Evolutionary conservation across 2,888 invertebrate species (phyloP).

Genomic region (Caenorhabditis sinica): DNA sequence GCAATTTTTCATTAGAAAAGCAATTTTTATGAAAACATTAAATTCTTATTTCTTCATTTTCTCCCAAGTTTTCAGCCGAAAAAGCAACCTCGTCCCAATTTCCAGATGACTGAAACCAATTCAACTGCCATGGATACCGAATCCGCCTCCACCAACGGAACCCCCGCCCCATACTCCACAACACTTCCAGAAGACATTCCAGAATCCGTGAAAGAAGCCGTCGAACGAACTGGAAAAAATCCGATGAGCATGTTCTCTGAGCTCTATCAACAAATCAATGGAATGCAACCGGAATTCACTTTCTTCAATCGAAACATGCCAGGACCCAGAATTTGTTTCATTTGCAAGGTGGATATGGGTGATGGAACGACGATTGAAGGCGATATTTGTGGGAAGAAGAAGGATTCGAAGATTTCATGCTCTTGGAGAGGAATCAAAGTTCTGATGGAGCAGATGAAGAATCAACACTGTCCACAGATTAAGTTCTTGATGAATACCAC

Average conservation of each 20-base stretch:
- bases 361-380: constrained; percentile 17
- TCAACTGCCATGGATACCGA: too few relatives aligned
- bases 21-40: too few relatives aligned
- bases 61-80: too few relatives aligned
- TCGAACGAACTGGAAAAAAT: constrained; percentile 61
- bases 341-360: constrained; percentile 29
- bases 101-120: too few relatives aligned
- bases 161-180: too few relatives aligned
- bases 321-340: constrained; percentile 24
- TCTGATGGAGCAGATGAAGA: constrained; percentile 4
- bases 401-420: constrained; percentile 59
- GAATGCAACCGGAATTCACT: background rate
- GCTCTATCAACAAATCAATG: constrained; percentile 38
- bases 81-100: too few relatives aligned
- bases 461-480: constrained; percentile 23
- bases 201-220: constrained; percentile 41
- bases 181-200: constrained; percentile 4
- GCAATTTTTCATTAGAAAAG: too few relatives aligned
- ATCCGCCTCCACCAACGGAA: too few relatives aligned
- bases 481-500: constrained; percentile 51
- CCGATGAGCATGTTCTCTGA: constrained; percentile 67
- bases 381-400: constrained; percentile 43
- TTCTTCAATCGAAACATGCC: constrained; percentile 31
- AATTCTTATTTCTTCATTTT: too few relatives aligned
- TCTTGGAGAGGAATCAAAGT: constrained; percentile 36